Evolutionary conservation across 2,888 invertebrate species (phyloP), one percentile per base, ranked within the genome.

Genomic region (Mechanitis mazaeus): DNA sequence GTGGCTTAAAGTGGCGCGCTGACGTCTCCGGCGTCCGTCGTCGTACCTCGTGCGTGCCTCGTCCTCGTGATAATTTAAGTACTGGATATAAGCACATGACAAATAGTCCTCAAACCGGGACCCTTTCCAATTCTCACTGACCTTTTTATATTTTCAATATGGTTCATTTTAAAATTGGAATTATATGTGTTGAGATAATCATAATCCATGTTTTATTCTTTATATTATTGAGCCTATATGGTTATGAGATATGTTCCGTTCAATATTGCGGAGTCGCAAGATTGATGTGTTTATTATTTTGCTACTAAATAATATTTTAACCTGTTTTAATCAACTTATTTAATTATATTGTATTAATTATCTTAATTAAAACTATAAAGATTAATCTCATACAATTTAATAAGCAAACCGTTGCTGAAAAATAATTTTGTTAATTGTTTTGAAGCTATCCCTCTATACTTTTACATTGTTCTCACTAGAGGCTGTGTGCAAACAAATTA

Each of bases 401-500:
- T 50, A 63, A 64, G 55, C 50, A 63, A 64, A 53, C 33, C 56
- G 55, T 63, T 62, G 60, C 57, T 62, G 55, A 9, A 11, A 53
- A 45, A 59, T 62, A 54, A 54, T 46, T 62, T 55, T 61, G 57
- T 65, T 61, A 62, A 62, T 62, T 68, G 65, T 68, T 72, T 67
- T 63, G 70, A 71, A 66, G 72, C 74, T 75, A 75, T 69, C 69
- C 70, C 66, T 70, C 61, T 67, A 67, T 69, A 74, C 77, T 75
- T 72, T 76, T 79, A 78, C 80, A 83, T 80, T 83, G 83, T 86
- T 86, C 83, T 84, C 83, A 83, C 84, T 83, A 83, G 85, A 87
- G 88, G 88, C 87, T 89, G 88, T 89, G 89, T 89, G 87, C 87
- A 86, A 84, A 80, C 80, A 89, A 89, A 87, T 88, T 87, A 89